Percentiles rank a stretch among this genome's conserved stretches.
These are phyloP conservation scores for Drosophila quinaria DNA, from an alignment of 2,888 invertebrate species.

Conservation along the genomic window DNA sequence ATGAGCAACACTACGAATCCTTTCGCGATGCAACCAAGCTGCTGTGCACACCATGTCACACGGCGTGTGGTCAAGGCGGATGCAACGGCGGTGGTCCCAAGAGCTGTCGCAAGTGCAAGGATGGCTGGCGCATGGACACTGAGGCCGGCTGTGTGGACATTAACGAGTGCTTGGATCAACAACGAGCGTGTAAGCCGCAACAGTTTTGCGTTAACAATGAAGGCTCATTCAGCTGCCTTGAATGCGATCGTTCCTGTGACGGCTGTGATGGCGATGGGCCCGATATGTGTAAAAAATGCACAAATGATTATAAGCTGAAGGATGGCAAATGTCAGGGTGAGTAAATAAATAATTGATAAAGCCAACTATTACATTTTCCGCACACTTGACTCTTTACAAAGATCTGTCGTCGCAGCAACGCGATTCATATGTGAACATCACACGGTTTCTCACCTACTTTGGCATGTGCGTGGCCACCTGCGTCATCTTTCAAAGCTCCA, in stretches of 20 bases:
- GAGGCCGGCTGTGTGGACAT: slow-evolving; percentile 94
- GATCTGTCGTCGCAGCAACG: slow-evolving; percentile 86
- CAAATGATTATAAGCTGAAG: slow-evolving; percentile 89
- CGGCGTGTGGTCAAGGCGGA: slow-evolving; percentile 91
- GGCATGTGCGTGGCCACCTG: slow-evolving; percentile 94
- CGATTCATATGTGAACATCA: slow-evolving; percentile 88
- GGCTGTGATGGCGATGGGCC: slow-evolving; percentile 96
- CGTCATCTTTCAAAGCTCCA: slow-evolving; percentile 93
- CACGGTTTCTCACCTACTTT: slow-evolving; percentile 93
- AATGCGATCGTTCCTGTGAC: slow-evolving; percentile 93
- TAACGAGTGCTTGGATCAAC: slow-evolving; percentile 91
- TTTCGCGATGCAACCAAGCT: slow-evolving; percentile 91
- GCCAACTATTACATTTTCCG: slow-evolving; percentile 32
- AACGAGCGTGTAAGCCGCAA: slow-evolving; percentile 87
- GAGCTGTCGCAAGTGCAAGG: slow-evolving; percentile 88
- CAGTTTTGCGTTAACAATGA: slow-evolving; percentile 96
- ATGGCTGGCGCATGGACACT: slow-evolving; percentile 91
- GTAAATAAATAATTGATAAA: slow-evolving; percentile 24
- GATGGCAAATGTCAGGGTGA: slow-evolving; percentile 92
- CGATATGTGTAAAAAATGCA: slow-evolving; percentile 95
- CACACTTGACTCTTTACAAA: slow-evolving; percentile 52
- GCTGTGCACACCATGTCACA: slow-evolving; percentile 92
- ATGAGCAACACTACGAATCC: slow-evolving; percentile 90
- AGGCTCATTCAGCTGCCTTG: slow-evolving; percentile 91
- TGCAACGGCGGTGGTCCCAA: slow-evolving; percentile 90